Evolutionary conservation across 2,113 vertebrate genomes (phyloP), one percentile per base, ranked within the genome.

Genomic region (Cettia cetti): DNA sequence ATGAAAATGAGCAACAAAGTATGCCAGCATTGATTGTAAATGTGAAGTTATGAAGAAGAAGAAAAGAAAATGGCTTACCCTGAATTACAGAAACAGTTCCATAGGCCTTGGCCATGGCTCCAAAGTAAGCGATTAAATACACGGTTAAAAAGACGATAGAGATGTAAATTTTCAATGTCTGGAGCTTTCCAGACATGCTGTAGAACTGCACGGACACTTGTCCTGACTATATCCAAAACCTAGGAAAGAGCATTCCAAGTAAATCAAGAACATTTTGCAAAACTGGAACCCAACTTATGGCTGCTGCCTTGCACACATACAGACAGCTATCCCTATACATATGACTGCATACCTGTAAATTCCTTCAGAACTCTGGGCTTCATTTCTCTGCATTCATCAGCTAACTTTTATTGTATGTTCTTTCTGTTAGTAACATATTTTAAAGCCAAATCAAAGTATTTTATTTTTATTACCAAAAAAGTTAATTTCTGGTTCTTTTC

Each of bases 221-320:
- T 98, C 95, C 98, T 99, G n/a, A 99, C 99, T 64, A 99, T 99
- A 92, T 99, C 99, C 98, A 99, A 98, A 97, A 99, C 98, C 99
- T 99, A 93, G 59, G 33, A 61, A 81, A 89, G 37, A 87, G 75
- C 68, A 96, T 85, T 77, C 54, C 66, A 75, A 81, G 44, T 78
- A 64, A 96, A 83, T 19, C 26, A 96, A 83, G 90, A 40, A 45
- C 61, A 93, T 64, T 89, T 44, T 82, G 71, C 44, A 94, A 83
- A 90, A 47, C 66, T 7, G 2, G 60, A 87, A 81, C 3, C 23
- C 57, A 89, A 19, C 76, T 78, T 84, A 68, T 86, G 28, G 2
- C 60, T 64, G 61, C 83, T 88, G 92, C 80, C 86, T 79, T 76
- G 89, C 86, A 53, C 27, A 33, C 63, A 26, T 6, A 24, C 30